A percentile compares a stretch with the other conserved stretches of the same genome.
phyloP scores from a whole-genome alignment of 2,797 vertebrate species.

The Diceros bicornis region DNA sequence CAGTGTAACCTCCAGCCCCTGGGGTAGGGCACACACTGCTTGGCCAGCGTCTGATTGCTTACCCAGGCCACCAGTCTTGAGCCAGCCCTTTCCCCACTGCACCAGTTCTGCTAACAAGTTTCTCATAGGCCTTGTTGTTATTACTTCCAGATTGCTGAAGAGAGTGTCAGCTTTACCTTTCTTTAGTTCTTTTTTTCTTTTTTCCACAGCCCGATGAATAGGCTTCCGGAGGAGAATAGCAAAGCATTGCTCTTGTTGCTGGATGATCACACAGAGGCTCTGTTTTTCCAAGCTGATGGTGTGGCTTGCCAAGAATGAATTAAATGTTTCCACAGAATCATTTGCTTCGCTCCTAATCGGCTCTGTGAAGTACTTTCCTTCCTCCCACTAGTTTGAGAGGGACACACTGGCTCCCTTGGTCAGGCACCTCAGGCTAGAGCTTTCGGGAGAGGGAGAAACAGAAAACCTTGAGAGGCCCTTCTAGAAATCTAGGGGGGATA shows the following conservation, averaged over 20 bases:
- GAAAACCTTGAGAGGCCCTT: not conserved
- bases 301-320: slow-evolving; percentile 47
- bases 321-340: slow-evolving; percentile 39
- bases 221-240: slow-evolving; percentile 31
- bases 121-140: not conserved
- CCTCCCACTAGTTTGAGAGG: not conserved
- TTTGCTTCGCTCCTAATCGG: not conserved
- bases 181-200: not conserved
- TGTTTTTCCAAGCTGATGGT: not conserved
- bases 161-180: not conserved
- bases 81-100: not conserved
- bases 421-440: not conserved
- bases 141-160: not conserved
- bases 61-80: not conserved
- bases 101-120: not conserved
- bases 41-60: not conserved
- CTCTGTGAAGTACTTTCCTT: slow-evolving; percentile 39
- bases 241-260: slow-evolving; percentile 6
- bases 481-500: not conserved
- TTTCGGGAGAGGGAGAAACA: not conserved
- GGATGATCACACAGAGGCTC: not conserved
- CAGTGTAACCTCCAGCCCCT: not conserved
- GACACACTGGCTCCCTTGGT: not conserved
- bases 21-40: not conserved
- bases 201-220: not conserved